Conservation (phyloP, 2,797 vertebrate species). For the Leptodactylus fallax region DNA sequence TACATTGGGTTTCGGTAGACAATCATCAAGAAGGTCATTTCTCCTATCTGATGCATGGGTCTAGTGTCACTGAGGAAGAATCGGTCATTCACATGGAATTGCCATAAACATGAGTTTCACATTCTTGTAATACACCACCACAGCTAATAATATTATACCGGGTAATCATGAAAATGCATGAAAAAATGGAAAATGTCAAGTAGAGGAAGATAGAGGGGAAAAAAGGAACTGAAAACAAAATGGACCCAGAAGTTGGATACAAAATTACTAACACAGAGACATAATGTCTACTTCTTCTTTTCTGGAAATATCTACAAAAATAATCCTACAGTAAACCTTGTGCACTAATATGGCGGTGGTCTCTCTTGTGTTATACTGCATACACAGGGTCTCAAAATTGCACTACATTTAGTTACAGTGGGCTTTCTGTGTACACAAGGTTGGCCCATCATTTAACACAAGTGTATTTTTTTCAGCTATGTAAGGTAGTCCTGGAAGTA, state of each 20-base stretch:
- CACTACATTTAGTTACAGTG: no score
- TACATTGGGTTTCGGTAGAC: no score
- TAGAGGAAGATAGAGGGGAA: no score
- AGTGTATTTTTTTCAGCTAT: no score
- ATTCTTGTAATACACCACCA: background rate
- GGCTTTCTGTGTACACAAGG: no score
- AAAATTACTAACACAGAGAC: background rate
- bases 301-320: background rate
- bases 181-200: no score
- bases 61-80: background rate
- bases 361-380: no score
- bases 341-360: background rate
- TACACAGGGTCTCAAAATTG: no score
- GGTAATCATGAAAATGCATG: background rate
- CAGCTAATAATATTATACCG: background rate
- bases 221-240: background rate
- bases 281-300: constrained; percentile 6
- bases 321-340: background rate
- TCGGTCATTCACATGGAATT: background rate
- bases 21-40: no score
- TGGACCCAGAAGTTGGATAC: background rate
- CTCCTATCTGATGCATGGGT: background rate
- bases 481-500: no score
- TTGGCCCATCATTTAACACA: no score
- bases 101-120: background rate